phyloP scores from a whole-genome alignment of 2,113 vertebrate genomes.

The Progne subis region DNA sequence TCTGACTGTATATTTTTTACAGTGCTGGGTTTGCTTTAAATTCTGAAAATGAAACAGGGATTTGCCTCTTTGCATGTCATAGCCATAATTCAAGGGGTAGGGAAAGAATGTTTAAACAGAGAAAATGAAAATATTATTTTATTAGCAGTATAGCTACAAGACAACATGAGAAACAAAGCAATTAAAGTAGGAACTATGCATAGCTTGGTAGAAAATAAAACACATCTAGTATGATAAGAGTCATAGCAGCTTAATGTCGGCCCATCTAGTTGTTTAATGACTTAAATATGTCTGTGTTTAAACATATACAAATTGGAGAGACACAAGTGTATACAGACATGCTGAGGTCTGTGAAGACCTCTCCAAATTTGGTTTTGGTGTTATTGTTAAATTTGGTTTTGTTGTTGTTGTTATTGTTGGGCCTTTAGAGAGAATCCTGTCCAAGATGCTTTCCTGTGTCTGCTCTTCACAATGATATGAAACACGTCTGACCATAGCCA shows the following conservation, averaged over 20 bases:
- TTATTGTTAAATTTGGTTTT: background rate
- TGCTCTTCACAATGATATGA: background rate
- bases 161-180: background rate
- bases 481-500: background rate
- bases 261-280: background rate
- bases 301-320: background rate
- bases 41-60: background rate
- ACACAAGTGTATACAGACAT: background rate
- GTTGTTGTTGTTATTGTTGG: background rate
- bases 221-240: background rate
- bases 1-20: background rate
- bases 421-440: background rate
- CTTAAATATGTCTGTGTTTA: background rate
- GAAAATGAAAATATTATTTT: conserved; percentile 25
- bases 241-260: background rate
- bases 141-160: background rate
- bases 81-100: background rate
- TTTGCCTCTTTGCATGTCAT: background rate
- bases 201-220: background rate
- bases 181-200: background rate
- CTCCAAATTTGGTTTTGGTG: background rate
- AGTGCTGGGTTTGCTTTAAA: background rate
- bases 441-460: background rate
- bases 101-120: conserved; percentile 17
- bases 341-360: background rate